Evolutionary conservation across 2,888 invertebrate genomes (phyloP), one percentile per base, ranked within the genome.

Genomic region (Pristionchus entomophagus): DNA sequence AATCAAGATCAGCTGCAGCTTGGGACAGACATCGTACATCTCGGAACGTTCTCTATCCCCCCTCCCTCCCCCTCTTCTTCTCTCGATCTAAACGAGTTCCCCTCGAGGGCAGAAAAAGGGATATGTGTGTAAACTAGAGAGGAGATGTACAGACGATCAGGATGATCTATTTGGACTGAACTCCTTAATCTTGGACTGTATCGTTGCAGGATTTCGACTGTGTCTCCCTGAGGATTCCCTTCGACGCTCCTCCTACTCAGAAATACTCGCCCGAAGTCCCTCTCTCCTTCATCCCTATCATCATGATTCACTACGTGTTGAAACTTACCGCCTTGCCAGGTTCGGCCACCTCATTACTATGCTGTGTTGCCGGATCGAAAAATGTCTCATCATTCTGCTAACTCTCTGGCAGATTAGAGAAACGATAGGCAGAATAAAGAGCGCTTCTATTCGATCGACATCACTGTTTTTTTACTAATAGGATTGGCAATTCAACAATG

Each of bases 271-370:
- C 51, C 35, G 51, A 56, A 35, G 17, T 56, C 35, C 51, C 51
- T 4, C 81, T 81, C 19, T 56, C 51, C 14, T 56, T 56, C 56
- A 51, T 41, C 22, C 81, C 81, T 5, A 81, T 93, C 73, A 93
- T 93, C 56, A 88, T 90, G 5, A 89, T 92, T 38, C 91, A 92
- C 53, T 93, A 93, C 86, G 92, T 93, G 29, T 78, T 93, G 45
- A 91, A 90, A 51, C 86, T 93, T 69, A 91, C 90, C 14, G 93
- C 92, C 8, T 51, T 90, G 19, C 92, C 92, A 87, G 91, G 92
- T 90, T n/a, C n/a, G n/a, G n/a, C n/a, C n/a, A n/a, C n/a, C n/a
- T n/a, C n/a, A n/a, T n/a, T n/a, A n/a, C n/a, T n/a, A n/a, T n/a
- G n/a, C n/a, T n/a, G n/a, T n/a, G n/a, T n/a, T n/a, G n/a, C n/a